Evolutionary conservation across 1,140 invertebrate species (phyloP), one percentile per base, ranked within the genome.

Genomic region (Notospermus geniculatus): DNA sequence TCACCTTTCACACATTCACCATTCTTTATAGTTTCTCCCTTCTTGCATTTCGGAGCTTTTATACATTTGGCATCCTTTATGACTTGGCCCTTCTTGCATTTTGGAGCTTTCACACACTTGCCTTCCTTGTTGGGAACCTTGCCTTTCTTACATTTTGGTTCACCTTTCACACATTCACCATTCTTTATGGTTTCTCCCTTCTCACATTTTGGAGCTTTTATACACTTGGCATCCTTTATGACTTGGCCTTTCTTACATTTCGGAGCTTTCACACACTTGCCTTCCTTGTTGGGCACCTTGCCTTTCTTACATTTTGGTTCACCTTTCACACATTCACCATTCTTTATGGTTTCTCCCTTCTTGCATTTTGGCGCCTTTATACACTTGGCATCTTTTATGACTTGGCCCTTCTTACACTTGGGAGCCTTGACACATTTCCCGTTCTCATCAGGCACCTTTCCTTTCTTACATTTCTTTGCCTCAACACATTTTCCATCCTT

Each of bases 261-360:
- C 32, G 32, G 5, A 7, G 32, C 32, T 36, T 50, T 27, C 5
- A 50, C 46, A 50, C 46, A 50, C n/a, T 50, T 50, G 4, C 46
- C 46, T 15, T n/a, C n/a, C 11, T 50, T 50, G 4, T 50, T 19
- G 5, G n/a, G 9, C 4, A 27, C 25, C 25, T 50, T n/a, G 5
- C 46, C 46, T n/a, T 50, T 50, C n/a, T 50, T 50, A 50, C 46
- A 50, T 50, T 50, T 50, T 27, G 46, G 46, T 50, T 36, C 32
- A 7, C 4, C 25, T n/a, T 50, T 50, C 5, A 50, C 46, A 50
- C 46, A 50, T 27, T 50, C n/a, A 5, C 19, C 46, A 5, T 50
- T 27, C 25, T 50, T 50, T n/a, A 50, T 7, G 4, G n/a, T n/a
- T n/a, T 50, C 19, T 19, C 25, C 46, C 25, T 50, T 50, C n/a